Evolutionary conservation across 2,888 invertebrate genomes (phyloP).

Genomic region (Epistrophe eligans): DNA sequence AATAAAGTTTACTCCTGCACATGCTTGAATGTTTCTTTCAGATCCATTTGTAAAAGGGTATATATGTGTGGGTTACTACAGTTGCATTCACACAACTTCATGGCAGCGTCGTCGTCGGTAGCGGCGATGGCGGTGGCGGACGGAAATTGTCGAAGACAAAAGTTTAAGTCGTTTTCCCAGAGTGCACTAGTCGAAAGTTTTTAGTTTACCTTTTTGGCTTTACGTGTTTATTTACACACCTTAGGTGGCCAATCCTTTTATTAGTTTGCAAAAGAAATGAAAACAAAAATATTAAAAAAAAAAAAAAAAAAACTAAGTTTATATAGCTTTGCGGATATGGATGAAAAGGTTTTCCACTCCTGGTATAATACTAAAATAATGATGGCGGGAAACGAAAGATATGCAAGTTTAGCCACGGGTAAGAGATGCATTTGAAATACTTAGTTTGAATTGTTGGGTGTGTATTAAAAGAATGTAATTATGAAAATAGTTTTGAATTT

Average conservation of each 20-base stretch:
- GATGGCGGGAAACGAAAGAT: conserved; percentile 40
- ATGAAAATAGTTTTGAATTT: not conserved
- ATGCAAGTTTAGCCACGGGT: conserved; percentile 10
- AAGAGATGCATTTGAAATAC: not conserved
- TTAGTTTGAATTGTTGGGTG: not conserved
- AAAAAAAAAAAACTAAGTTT: conserved; percentile 44
- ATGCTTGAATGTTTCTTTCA: not conserved
- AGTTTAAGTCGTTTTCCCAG: conserved; percentile 3
- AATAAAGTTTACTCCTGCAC: conserved; percentile 14
- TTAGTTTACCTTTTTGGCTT: conserved; percentile 50
- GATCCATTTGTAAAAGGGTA: not conserved
- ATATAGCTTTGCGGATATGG: conserved; percentile 22
- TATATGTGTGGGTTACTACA: not conserved
- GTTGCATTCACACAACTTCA: conserved; percentile 24
- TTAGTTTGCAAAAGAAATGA: conserved; percentile 34
- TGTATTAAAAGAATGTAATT: not conserved
- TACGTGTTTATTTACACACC: conserved; percentile 72
- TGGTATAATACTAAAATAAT: conserved; percentile 3
- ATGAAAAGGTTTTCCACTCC: conserved; percentile 13
- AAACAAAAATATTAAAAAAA: conserved; percentile 10
- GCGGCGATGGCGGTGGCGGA: no score
- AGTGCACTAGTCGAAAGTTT: conserved; percentile 53
- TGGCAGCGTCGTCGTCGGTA: no score
- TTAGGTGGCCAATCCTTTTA: conserved; percentile 66
- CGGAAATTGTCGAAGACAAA: not conserved